A percentile compares a stretch with the other conserved stretches of the same genome.
These are phyloP conservation scores for Bathynomus jamesi DNA, from an alignment of 1,140 invertebrate genomes.

Conservation along the genomic window DNA sequence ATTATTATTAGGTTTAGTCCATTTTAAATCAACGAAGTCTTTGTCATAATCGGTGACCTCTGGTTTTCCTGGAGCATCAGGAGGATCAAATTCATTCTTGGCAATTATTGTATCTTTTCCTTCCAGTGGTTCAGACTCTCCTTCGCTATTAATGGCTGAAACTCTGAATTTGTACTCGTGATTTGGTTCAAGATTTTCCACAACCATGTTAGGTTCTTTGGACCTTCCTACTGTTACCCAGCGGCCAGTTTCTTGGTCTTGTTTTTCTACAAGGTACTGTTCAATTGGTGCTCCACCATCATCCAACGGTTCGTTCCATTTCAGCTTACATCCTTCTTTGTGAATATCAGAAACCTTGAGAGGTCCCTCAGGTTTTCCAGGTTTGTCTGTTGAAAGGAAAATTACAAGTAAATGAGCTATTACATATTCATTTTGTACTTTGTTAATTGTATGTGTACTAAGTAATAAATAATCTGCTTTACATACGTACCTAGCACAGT, in stretches of 20 bases:
- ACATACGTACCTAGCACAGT: slow-evolving; percentile 63
- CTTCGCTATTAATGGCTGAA: slow-evolving; percentile 88
- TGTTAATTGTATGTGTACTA: too few species aligned
- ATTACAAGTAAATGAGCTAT: too few species aligned
- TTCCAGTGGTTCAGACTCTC: slow-evolving; percentile 83
- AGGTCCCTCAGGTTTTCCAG: slow-evolving; percentile 87
- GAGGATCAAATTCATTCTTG: slow-evolving; percentile 96
- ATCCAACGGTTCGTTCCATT: slow-evolving; percentile 92
- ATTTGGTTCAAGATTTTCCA: slow-evolving; percentile 74
- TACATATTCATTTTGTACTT: too few species aligned
- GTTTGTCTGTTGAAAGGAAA: slow-evolving; percentile 53
- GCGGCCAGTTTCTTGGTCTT: slow-evolving; percentile 69
- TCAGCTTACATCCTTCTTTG: slow-evolving; percentile 88
- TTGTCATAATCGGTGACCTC: slow-evolving; percentile 90
- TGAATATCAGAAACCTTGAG: slow-evolving; percentile 85
- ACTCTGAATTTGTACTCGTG: slow-evolving; percentile 97
- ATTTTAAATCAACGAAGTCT: slow-evolving; percentile 84
- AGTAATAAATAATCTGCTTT: slow-evolving; percentile 7
- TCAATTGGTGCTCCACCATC: slow-evolving; percentile 88
- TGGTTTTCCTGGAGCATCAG: slow-evolving; percentile 78
- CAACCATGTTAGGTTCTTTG: slow-evolving; percentile 73
- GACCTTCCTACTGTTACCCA: slow-evolving; percentile 72
- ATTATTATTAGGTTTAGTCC: slow-evolving; percentile 81
- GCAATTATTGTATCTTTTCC: slow-evolving; percentile 83
- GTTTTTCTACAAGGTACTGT: slow-evolving; percentile 85